Percentiles rank a stretch among this genome's conserved stretches.
phyloP scores from a whole-genome alignment of 1,140 invertebrate genomes.

The Brachionus koreanus region DNA sequence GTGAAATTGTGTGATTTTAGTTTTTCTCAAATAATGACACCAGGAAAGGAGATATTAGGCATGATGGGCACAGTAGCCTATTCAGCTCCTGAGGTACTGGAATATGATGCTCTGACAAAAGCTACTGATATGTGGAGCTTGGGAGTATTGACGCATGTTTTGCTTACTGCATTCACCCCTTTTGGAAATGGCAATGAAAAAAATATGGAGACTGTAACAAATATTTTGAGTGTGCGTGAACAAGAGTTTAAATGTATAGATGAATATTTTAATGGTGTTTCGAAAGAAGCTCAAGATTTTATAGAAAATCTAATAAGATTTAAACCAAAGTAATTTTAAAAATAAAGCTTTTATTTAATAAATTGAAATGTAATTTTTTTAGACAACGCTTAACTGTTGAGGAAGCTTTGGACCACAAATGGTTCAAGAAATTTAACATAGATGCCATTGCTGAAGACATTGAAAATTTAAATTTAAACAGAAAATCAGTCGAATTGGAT shows the following conservation, averaged over 20 bases:
- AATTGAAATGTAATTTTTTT: neutral
- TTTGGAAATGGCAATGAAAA: conserved; percentile 38
- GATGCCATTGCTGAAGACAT: neutral
- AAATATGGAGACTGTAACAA: conserved; percentile 7
- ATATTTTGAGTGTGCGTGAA: conserved; percentile 59
- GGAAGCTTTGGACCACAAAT: conserved; percentile 18
- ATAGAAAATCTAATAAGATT: conserved; percentile 75
- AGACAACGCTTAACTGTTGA: conserved; percentile 32
- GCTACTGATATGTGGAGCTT: conserved; percentile 75
- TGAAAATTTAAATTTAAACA: conserved; percentile 25
- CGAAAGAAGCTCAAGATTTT: conserved; percentile 80
- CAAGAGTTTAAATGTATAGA: conserved; percentile 84
- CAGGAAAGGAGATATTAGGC: conserved; percentile 48
- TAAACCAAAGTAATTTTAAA: conserved; percentile 68
- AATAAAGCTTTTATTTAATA: conserved; percentile 49
- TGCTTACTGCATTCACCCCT: conserved; percentile 54
- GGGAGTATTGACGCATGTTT: conserved; percentile 86
- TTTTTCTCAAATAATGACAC: conserved; percentile 17
- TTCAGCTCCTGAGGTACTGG: conserved; percentile 85
- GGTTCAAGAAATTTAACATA: conserved; percentile 35
- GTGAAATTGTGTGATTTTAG: conserved; percentile 45
- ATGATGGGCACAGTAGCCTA: conserved; percentile 69
- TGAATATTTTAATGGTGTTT: conserved; percentile 79
- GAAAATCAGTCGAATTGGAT: conserved; percentile 5
- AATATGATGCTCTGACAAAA: conserved; percentile 78